Evolutionary conservation across 2,113 vertebrate genomes (phyloP), one percentile per base, ranked within the genome.

Genomic region (Takifugu flavidus): DNA sequence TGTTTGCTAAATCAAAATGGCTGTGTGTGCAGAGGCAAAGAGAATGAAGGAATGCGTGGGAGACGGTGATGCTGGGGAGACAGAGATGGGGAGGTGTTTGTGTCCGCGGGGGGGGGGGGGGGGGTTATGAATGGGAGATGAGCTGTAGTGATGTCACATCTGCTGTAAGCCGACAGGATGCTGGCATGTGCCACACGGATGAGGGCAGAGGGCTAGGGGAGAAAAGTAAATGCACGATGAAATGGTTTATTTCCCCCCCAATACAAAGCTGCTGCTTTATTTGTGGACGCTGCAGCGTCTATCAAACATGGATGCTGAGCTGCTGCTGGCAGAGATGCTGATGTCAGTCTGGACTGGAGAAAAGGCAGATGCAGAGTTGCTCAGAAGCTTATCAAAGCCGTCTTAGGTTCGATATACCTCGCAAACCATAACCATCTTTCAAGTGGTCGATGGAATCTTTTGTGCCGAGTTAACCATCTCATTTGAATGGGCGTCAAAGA

Each of bases 1-100:
- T 82, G 75, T 86, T 84, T 83, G 83, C 59, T 25, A 75, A 81
- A 87, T 85, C 84, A 87, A 89, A 89, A 89, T 86, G 85, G 87
- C 84, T 84, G 79, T 87, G 78, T 80, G 77, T 78, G 79, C 72
- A 74, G 65, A 83, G 78, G 77, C 68, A 82, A 70, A 77, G 73
- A 80, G 73, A 78, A 80, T 80, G 78, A 63, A 86, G 78, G 85
- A 87, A 82, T 86, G 84, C 75, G 87, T 86, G 87, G 85, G 86
- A 87, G 83, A 82, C 73, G 79, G 83, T 79, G 81, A 87, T 83
- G 83, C 75, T 82, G 69, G 82, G 67, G 80, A 85, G 81, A 74
- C 64, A 67, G 77, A 67, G 72, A 71, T 67, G 39, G 58, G 34
- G 13, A 15, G 47, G 25, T 20, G 27, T 49, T 13, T 27, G 42